These are phyloP conservation scores for Listrodromus nycthemerus DNA, from an alignment of 2,888 invertebrate genomes.

Conservation along the genomic window DNA sequence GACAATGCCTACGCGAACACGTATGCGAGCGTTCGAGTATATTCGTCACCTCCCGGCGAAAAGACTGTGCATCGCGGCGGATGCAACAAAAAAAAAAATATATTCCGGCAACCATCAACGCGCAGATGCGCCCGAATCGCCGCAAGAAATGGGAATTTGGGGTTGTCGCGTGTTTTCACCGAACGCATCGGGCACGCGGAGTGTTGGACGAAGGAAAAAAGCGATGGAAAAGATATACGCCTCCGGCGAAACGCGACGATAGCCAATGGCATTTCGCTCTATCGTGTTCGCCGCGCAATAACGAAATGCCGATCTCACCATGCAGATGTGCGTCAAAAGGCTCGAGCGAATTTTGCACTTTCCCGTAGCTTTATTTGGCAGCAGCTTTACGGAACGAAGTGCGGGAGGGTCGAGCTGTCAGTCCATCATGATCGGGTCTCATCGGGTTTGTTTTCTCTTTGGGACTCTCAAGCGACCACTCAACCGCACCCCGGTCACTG, in stretches of 20 bases:
- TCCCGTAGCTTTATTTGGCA: constrained; percentile 52
- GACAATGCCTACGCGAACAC: background rate
- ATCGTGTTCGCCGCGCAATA: background rate
- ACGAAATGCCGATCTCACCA: constrained; percentile 6
- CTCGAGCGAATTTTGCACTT: background rate
- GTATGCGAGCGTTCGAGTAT: constrained; percentile 14
- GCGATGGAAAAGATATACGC: background rate
- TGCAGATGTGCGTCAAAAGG: background rate
- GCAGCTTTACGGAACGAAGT: constrained; percentile 15
- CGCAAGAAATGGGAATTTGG: constrained; percentile 69
- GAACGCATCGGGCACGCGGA: background rate
- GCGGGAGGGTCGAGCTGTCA: constrained; percentile 13
- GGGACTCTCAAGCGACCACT: background rate
- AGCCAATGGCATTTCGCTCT: background rate
- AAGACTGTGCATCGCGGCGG: constrained; percentile 64
- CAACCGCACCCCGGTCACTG: background rate
- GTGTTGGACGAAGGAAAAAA: background rate
- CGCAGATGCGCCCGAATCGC: constrained; percentile 61
- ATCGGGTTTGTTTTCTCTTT: constrained; percentile 22
- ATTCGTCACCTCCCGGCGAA: constrained; percentile 42
- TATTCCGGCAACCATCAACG: constrained; percentile 45
- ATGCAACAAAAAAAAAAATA: constrained; percentile 76
- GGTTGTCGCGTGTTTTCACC: constrained; percentile 46
- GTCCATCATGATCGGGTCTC: constrained; percentile 12
- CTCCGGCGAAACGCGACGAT: background rate